Evolutionary conservation across 2,888 invertebrate genomes (phyloP), one percentile per base, ranked within the genome.

Genomic region (Clanis bilineata): DNA sequence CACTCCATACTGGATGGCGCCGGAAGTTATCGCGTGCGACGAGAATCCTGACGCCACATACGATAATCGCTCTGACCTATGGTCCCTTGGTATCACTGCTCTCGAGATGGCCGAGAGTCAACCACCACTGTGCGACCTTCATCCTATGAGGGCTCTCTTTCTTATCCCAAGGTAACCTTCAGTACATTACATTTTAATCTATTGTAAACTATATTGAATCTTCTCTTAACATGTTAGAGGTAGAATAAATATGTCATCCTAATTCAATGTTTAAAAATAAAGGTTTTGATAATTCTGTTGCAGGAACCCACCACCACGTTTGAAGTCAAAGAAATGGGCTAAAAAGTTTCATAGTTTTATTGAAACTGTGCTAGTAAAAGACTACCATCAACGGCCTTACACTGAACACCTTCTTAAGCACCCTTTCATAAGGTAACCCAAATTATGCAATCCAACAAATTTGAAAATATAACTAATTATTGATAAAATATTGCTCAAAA

Each of bases 51-150:
- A 99, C 85, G 99, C 99, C 62, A 99, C 99, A 21, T 99, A 99
- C 83, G 99, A 99, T 92, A 99, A 99, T 93, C 95, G 97, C 77
- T 97, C 97, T 75, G 97, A 97, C 90, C 93, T 97, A 64, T 97
- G 97, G 97, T 97, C 97, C 55, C 93, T 97, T 70, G 97, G 99
- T 78, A 99, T 99, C 80, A 99, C 99, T 62, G 98, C 99, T 57
- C 94, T 99, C 67, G 99, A 99, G 94, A 99, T 99, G 99, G 99
- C 99, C 62, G 99, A 99, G 93, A 98, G 98, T 77, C 98, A 99
- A 91, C 99, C 99, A 66, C 99, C 99, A 41, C 94, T 99, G 62
- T 99, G 99, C 93, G 99, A 99, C 93, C 95, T 99, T 87, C 99
- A 99, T 94, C 99, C 99, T 23, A 99, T 99, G 99, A 94, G 99